Conservation (phyloP, 2,113 vertebrate species). For the Nannospalax galili region DNA sequence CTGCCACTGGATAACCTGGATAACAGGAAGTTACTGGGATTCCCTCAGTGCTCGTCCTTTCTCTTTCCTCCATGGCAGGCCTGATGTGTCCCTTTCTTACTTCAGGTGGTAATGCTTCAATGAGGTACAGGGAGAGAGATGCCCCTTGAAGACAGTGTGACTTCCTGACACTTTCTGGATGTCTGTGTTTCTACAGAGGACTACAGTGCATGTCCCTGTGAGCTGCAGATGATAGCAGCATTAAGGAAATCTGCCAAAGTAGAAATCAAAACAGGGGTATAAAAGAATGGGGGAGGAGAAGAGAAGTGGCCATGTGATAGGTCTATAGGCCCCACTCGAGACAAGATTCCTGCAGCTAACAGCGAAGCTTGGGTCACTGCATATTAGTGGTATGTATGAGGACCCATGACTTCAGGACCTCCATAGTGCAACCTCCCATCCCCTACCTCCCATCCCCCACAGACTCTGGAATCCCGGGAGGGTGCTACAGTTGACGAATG, state of each 20-base stretch:
- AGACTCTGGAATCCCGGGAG: not conserved
- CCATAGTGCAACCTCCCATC: accelerated
- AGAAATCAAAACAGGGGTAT: not conserved
- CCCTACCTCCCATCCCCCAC: not conserved
- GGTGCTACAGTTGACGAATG: not conserved
- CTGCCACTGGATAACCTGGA: not conserved
- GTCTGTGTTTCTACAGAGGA: not conserved
- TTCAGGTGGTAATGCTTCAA: not conserved
- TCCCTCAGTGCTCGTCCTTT: not conserved
- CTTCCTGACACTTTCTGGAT: not conserved
- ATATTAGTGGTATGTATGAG: accelerated
- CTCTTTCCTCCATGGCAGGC: not conserved
- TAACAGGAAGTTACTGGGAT: accelerated
- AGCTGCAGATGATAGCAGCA: not conserved
- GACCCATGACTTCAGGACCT: no score
- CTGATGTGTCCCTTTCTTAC: not conserved
- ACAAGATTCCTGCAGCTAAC: not conserved
- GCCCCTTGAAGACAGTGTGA: not conserved
- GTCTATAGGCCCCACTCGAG: not conserved
- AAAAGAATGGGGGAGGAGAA: no score
- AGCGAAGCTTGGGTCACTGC: not conserved
- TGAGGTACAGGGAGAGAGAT: not conserved
- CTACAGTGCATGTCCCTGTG: not conserved
- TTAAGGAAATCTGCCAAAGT: not conserved
- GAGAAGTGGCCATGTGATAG: not conserved